phyloP scores from a whole-genome alignment of 2,797 vertebrate genomes.

The Sebastes flavidus region DNA sequence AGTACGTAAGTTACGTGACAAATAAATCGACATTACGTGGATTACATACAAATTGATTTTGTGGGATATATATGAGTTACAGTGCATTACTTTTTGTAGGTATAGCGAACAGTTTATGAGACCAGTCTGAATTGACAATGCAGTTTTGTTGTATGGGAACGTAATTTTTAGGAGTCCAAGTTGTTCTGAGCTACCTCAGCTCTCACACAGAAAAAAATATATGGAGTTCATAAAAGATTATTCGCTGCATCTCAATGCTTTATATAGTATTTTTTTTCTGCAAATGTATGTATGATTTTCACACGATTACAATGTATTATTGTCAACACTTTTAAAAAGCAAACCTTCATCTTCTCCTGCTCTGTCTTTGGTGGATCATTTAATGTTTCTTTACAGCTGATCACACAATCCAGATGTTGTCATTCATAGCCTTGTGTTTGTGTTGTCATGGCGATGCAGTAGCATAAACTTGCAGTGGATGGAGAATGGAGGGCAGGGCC shows the following conservation, averaged over 20 bases:
- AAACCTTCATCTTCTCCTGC: not conserved
- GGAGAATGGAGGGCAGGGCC: not conserved
- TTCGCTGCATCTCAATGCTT: not conserved
- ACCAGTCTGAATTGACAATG: too few relatives aligned
- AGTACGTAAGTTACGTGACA: too few relatives aligned
- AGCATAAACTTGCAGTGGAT: not conserved
- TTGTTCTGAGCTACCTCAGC: not conserved
- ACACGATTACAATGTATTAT: not conserved
- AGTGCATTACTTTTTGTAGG: too few relatives aligned
- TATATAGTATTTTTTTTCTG: not conserved
- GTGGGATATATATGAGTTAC: too few relatives aligned
- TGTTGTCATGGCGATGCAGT: not conserved
- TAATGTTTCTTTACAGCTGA: not conserved
- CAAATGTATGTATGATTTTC: not conserved
- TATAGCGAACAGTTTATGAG: too few relatives aligned
- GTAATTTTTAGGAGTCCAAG: fast-evolving
- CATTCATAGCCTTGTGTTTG: not conserved
- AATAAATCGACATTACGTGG: too few relatives aligned
- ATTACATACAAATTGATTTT: too few relatives aligned
- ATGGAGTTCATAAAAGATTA: not conserved
- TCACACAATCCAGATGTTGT: not conserved
- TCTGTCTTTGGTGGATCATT: not conserved
- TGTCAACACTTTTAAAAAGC: not conserved
- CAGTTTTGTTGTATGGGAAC: too few relatives aligned
- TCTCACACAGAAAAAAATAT: not conserved